phyloP scores from a whole-genome alignment of 1,140 invertebrate genomes.

The Ceratina australensis region DNA sequence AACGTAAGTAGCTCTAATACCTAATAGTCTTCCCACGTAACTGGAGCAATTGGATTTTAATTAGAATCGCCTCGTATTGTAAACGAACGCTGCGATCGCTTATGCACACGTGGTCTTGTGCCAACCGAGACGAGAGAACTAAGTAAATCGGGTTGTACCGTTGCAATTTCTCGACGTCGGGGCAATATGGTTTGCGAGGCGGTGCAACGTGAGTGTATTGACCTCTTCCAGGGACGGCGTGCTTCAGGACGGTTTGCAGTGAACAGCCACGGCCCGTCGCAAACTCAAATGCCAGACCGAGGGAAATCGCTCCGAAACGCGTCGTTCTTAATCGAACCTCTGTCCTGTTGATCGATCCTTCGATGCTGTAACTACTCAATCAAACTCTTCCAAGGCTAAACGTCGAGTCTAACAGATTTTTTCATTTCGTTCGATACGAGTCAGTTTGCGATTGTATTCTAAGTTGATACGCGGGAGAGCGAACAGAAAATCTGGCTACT shows the following conservation, averaged over 20 bases:
- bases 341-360: slow-evolving; percentile 8
- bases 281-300: background rate
- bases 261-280: slow-evolving; percentile 33
- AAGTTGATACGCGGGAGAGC: no score
- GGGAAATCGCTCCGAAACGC: background rate
- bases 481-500: background rate
- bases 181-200: slow-evolving; percentile 34
- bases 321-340: slow-evolving; percentile 24
- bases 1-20: background rate
- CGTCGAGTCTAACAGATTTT: no score
- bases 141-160: slow-evolving; percentile 20
- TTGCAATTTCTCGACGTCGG: slow-evolving; percentile 3
- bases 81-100: background rate
- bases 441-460: no score
- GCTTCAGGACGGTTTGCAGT: slow-evolving; percentile 35
- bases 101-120: background rate
- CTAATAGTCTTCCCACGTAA: no score
- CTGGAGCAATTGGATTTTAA: background rate
- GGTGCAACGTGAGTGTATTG: slow-evolving; percentile 58
- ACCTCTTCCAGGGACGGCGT: slow-evolving; percentile 47
- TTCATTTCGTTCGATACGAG: no score
- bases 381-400: no score
- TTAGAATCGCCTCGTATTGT: background rate
- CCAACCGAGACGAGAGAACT: background rate
- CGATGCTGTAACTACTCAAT: background rate